Evolutionary conservation across 2,888 invertebrate genomes (phyloP).

Genomic region (Brachyopa scutellaris): DNA sequence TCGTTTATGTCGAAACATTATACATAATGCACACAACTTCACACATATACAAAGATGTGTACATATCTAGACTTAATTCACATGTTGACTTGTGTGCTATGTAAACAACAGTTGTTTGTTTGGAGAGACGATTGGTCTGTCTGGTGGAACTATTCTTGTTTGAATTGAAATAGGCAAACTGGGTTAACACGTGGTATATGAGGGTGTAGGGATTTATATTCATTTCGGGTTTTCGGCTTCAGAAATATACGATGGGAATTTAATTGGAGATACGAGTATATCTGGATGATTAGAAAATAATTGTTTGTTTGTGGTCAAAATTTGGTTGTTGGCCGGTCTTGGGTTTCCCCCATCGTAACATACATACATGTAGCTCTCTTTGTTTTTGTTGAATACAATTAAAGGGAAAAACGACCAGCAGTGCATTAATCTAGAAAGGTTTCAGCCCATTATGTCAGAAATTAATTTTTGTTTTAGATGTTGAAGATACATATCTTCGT

Average conservation of each 20-base stretch:
- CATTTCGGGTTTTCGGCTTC: too few species aligned
- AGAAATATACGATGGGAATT: neutral
- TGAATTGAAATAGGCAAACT: neutral
- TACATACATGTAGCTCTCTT: too few species aligned
- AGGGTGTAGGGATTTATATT: neutral
- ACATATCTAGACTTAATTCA: too few species aligned
- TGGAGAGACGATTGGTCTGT: too few species aligned
- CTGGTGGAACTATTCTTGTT: neutral
- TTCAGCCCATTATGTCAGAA: too few species aligned
- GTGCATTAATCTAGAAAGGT: too few species aligned
- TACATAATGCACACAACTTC: neutral
- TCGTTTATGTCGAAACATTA: neutral
- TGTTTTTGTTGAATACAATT: too few species aligned
- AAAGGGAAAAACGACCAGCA: too few species aligned
- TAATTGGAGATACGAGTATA: neutral
- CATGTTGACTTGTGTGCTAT: neutral
- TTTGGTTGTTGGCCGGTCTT: too few species aligned
- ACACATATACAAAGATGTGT: neutral
- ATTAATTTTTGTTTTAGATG: too few species aligned
- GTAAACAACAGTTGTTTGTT: constrained; percentile 1
- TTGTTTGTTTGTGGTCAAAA: neutral
- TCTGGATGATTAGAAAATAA: neutral
- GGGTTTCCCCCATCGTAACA: too few species aligned
- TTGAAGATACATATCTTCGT: too few species aligned
- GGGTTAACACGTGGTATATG: constrained; percentile 27